Evolutionary conservation across 2,113 vertebrate genomes (phyloP).

Genomic region (Trichomycterus rosablanca): DNA sequence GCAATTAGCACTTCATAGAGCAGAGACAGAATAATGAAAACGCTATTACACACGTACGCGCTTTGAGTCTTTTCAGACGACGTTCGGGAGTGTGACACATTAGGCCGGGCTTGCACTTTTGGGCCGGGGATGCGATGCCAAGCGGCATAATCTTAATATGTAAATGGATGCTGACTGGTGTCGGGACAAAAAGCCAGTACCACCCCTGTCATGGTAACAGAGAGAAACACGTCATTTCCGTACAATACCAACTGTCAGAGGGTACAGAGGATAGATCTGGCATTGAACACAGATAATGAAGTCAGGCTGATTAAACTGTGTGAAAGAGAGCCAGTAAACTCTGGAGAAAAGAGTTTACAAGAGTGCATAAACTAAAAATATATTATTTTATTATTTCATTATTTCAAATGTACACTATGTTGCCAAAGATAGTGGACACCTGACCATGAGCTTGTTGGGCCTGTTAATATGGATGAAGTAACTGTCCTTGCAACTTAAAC

Average conservation of each 20-base stretch:
- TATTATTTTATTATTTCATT: no score
- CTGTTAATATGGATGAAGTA: no score
- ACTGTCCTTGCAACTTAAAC: no score
- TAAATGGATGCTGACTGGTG: slow-evolving; percentile 62
- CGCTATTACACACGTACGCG: slow-evolving; percentile 48
- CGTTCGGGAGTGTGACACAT: slow-evolving; percentile 62
- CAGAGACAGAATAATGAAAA: slow-evolving; percentile 70
- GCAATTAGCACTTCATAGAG: slow-evolving; percentile 73
- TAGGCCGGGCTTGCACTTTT: slow-evolving; percentile 56
- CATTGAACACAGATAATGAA: slow-evolving; percentile 14
- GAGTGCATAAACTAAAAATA: no score
- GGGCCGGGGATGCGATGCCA: slow-evolving; percentile 53
- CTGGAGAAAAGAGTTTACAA: slow-evolving; percentile 15
- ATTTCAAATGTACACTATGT: no score
- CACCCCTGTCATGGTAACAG: slow-evolving; percentile 53
- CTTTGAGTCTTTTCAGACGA: slow-evolving; percentile 57
- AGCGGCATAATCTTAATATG: slow-evolving; percentile 57
- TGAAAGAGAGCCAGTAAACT: slow-evolving; percentile 15
- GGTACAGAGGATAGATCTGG: slow-evolving; percentile 31
- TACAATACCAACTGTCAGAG: slow-evolving; percentile 35
- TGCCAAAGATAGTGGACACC: no score
- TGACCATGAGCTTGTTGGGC: no score
- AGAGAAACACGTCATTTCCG: slow-evolving; percentile 49
- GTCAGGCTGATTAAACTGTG: slow-evolving; percentile 22
- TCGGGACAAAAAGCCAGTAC: slow-evolving; percentile 54